Evolutionary conservation across 2,113 vertebrate genomes (phyloP).

Genomic region (Pelecanoides urinatrix): DNA sequence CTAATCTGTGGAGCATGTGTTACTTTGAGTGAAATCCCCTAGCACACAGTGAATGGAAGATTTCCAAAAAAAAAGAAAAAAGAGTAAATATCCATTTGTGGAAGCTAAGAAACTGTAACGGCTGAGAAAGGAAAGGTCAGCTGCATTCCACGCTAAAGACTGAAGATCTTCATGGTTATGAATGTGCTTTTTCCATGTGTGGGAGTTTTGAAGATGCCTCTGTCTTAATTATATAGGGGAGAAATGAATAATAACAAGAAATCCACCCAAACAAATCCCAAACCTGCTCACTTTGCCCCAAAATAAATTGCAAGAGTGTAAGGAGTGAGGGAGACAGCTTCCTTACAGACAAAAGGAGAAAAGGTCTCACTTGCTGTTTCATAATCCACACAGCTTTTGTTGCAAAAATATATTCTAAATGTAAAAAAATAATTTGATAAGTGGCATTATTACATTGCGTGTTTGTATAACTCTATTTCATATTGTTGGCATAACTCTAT

Average conservation of each 20-base stretch:
- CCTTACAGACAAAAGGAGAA: neutral
- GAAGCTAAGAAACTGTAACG: neutral
- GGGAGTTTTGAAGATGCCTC: neutral
- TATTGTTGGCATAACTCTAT: neutral
- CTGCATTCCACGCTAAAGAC: neutral
- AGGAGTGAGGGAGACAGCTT: neutral
- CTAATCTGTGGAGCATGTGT: conserved; percentile 58
- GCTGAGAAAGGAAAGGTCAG: conserved; percentile 19
- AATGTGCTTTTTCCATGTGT: neutral
- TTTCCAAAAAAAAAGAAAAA: neutral
- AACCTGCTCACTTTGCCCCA: neutral
- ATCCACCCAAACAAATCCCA: neutral
- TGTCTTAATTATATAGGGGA: neutral
- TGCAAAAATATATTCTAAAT: neutral
- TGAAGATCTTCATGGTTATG: neutral
- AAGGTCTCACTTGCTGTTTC: neutral
- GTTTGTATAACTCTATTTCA: neutral
- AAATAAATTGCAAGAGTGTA: neutral
- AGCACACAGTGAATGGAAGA: conserved; percentile 10
- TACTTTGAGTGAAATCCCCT: conserved; percentile 29
- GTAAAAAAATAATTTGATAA: neutral
- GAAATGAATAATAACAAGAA: neutral
- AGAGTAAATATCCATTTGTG: conserved; percentile 27
- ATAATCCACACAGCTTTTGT: neutral
- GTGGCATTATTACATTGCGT: neutral